Evolutionary conservation across 1,140 invertebrate genomes (phyloP), one percentile per base, ranked within the genome.

Genomic region (Anastrepha ludens): DNA sequence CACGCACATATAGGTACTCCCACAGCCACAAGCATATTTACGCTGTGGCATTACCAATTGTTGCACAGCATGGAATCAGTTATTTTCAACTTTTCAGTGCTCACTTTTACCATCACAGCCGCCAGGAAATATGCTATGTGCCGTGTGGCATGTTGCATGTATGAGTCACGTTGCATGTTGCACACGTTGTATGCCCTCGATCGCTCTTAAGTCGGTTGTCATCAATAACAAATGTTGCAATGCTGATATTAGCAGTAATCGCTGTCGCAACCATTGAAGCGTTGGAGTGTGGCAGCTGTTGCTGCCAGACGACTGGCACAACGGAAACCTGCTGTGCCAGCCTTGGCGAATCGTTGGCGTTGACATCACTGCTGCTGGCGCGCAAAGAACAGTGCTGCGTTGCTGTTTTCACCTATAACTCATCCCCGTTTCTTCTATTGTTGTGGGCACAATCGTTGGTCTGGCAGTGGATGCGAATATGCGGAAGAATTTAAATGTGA

Each of bases 11-110:
- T 17, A n/a, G n/a, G n/a, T n/a, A 13, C 29, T 7, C 17, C 47
- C 47, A 50, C 17, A 58, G 86, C 20, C 50, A 55, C 6, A 55
- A 81, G n/a, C 44, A 70, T 65, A 39, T 87, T 65, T 3, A 11
- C 59, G 50, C 55, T 41, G 11, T 58, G 67, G 50, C 29, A 70
- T 4, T 58, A 9, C 20, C 65, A 65, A 58, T 87, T 67, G 62
- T 55, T 87, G 81, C 87, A 86, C 47, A 39, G 41, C 62, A 47
- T 67, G 5, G 50, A n/a, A 85, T 7, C 59, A 50, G 47, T 60
- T 11, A 86, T 86, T 67, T 74, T 88, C 85, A 88, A 88, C 85
- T 81, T 85, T 86, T 86, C 58, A 86, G 58, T 58, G 62, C 50
- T 67, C 62, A 86, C 67, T 39, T 86, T 55, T 86, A 62, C 58